A percentile compares a stretch with the other conserved stretches of the same genome.
These are phyloP conservation scores for Spheniscus mendiculus DNA, from an alignment of 2,113 vertebrate genomes.

Conservation along the genomic window DNA sequence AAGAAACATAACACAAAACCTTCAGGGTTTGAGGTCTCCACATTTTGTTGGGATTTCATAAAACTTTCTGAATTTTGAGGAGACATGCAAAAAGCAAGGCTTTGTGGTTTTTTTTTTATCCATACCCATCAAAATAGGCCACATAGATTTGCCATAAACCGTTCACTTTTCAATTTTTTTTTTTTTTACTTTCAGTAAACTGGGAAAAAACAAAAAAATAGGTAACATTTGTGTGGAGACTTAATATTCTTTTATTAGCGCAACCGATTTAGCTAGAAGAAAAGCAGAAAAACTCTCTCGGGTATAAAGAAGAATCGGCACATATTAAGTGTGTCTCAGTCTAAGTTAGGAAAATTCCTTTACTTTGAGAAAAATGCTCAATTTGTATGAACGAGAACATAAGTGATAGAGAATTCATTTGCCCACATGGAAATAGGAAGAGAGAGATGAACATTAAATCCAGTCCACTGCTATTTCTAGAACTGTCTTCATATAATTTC, in stretches of 20 bases:
- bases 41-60: not conserved
- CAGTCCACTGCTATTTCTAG: not conserved
- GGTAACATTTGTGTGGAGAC: not conserved
- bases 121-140: not conserved
- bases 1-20: not conserved
- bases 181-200: not conserved
- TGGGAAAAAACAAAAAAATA: not conserved
- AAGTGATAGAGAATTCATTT: not conserved
- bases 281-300: rapidly evolving
- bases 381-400: not conserved
- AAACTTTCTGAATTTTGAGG: not conserved
- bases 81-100: not conserved
- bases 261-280: not conserved
- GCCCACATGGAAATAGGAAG: not conserved
- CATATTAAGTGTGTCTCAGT: not conserved
- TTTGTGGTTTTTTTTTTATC: not conserved
- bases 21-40: not conserved
- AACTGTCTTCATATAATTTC: not conserved
- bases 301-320: not conserved
- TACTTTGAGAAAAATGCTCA: not conserved
- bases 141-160: not conserved
- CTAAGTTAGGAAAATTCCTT: not conserved
- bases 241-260: not conserved
- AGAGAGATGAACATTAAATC: not conserved
- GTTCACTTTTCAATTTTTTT: not conserved